Percentiles rank a stretch among this genome's conserved stretches.
Conservation (phyloP, 2,797 vertebrate species). For the Leucoraja ocellata region DNA sequence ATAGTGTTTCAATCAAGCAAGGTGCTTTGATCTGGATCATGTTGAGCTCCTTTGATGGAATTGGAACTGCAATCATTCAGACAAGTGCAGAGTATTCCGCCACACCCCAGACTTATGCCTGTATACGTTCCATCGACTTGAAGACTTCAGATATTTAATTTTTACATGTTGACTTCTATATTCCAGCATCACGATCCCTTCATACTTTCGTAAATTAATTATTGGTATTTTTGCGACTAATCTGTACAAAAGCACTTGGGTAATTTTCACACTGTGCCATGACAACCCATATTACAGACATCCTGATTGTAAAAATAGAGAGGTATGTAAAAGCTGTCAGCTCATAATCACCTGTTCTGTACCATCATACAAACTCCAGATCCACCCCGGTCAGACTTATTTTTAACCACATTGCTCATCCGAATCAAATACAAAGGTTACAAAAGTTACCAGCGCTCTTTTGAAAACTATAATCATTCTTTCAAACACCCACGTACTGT, state of each 20-base stretch:
- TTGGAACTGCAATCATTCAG: too few relatives aligned
- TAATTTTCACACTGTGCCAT: neutral
- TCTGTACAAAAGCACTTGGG: neutral
- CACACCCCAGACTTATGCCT: too few relatives aligned
- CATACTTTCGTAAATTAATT: neutral
- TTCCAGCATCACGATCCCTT: neutral
- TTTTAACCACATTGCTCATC: constrained; percentile 20
- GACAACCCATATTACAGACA: neutral
- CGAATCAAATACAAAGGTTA: neutral
- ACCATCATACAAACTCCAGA: neutral
- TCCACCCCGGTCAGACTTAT: neutral
- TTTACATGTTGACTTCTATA: neutral
- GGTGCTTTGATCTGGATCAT: too few relatives aligned
- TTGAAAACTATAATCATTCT: constrained; percentile 2
- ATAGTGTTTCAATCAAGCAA: too few relatives aligned
- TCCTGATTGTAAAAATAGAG: neutral
- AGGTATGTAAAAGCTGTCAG: too few relatives aligned
- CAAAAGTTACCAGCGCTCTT: neutral
- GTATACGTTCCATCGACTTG: too few relatives aligned
- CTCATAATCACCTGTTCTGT: neutral
- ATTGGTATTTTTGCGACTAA: neutral
- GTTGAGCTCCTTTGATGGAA: too few relatives aligned
- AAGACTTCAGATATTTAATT: neutral
- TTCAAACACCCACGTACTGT: neutral
- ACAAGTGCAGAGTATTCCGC: too few relatives aligned